Evolutionary conservation across 2,888 invertebrate genomes (phyloP).

Genomic region (Nephrocerus scutellatus): DNA sequence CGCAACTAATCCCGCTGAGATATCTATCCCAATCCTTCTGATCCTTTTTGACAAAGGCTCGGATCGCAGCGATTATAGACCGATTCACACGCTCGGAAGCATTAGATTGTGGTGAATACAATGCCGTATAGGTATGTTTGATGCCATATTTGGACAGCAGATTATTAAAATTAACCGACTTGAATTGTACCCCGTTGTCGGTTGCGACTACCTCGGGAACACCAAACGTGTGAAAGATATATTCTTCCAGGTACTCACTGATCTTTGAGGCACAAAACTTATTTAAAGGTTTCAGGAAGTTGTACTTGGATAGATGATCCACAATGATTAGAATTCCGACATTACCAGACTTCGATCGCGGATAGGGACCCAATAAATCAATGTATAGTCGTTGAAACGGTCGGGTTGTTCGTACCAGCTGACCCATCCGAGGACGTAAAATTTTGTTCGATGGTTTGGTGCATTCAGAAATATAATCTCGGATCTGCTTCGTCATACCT

Average conservation of each 20-base stretch:
- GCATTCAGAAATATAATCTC: constrained; percentile 3
- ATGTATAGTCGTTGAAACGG: constrained; percentile 10
- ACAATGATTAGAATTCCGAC: constrained; percentile 8
- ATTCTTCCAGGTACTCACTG: constrained; percentile 8
- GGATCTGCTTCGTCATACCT: constrained; percentile 13
- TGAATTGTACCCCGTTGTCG: constrained; percentile 19
- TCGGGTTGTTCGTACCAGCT: constrained; percentile 4
- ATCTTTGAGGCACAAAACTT: constrained; percentile 5
- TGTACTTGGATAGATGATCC: constrained; percentile 15
- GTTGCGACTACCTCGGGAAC: constrained; percentile 15
- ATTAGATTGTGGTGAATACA: constrained; percentile 17
- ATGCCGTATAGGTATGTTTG: constrained; percentile 12
- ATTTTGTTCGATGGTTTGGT: constrained; percentile 4
- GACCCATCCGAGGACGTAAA: constrained; percentile 15
- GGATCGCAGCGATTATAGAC: constrained; percentile 14
- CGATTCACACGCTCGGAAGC: constrained; percentile 18
- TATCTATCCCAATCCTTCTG: constrained; percentile 16
- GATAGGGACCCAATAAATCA: constrained; percentile 9
- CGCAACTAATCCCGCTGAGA: constrained; percentile 12
- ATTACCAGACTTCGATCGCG: no score
- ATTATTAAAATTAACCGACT: constrained; percentile 9
- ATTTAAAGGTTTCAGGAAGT: constrained; percentile 11
- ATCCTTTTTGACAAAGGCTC: constrained; percentile 13
- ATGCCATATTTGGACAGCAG: constrained; percentile 13
- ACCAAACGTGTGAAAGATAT: constrained; percentile 16